Percentiles rank a stretch among this genome's conserved stretches.
Evolutionary conservation across 2,888 invertebrate species (phyloP).

Genomic region (Tanypteryx hageni): DNA sequence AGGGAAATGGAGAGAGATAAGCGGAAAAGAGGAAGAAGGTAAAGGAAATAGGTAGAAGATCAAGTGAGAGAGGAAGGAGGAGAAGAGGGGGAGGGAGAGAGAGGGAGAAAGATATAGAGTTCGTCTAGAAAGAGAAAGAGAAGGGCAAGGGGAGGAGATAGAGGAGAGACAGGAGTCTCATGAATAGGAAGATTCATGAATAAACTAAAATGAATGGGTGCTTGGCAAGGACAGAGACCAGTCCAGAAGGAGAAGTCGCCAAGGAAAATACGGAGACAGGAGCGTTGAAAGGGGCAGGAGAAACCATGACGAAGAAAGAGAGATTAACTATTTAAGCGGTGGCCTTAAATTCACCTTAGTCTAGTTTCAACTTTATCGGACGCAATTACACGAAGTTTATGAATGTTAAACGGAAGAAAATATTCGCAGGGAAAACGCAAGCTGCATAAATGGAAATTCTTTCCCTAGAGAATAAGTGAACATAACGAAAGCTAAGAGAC

Average conservation of each 20-base stretch:
- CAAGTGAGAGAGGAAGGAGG: no score
- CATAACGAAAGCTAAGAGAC: no score
- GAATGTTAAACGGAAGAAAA: no score
- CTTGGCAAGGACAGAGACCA: slow-evolving; percentile 13
- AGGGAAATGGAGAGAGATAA: no score
- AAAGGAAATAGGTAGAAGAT: no score
- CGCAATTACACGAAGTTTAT: no score
- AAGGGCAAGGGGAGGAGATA: not conserved
- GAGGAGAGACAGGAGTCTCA: not conserved
- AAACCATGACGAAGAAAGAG: no score
- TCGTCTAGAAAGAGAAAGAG: not conserved
- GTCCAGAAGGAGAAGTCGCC: slow-evolving; percentile 30
- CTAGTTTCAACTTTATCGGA: slow-evolving; percentile 32
- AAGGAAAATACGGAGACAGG: not conserved
- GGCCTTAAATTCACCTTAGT: slow-evolving; percentile 31
- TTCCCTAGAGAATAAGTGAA: no score
- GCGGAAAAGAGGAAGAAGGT: no score
- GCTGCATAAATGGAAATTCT: no score
- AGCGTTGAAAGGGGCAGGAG: not conserved
- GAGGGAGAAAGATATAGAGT: not conserved
- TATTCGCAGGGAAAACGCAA: no score
- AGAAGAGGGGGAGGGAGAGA: not conserved
- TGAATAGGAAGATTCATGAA: slow-evolving; percentile 58
- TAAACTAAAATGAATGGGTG: slow-evolving; percentile 22
- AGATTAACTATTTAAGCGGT: slow-evolving; percentile 44